Base-by-base conservation (phyloP, 2,113 vertebrate species). In the Amphiprion percula region DNA sequence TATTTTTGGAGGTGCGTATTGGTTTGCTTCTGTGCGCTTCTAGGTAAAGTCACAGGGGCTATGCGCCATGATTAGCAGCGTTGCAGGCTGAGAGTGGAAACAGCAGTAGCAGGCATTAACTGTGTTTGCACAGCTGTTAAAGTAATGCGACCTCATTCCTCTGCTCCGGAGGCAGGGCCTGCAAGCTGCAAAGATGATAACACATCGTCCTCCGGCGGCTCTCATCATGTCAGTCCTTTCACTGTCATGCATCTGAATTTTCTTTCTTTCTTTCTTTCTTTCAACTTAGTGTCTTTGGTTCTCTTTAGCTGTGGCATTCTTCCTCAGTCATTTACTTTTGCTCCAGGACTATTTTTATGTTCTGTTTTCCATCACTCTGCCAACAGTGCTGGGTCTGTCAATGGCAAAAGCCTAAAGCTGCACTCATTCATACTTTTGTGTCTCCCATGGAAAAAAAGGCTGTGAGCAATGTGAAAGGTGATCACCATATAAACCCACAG, bases 41-140 rank as follows among this genome's bases (percentile, higher is more conserved):
- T 60, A 53, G 83, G 77, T 82, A 77, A 66, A 80, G 87, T 84
- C 79, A 74, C 70, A 53, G 75, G 72, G 80, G 73, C 78, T 80
- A 68, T 85, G 82, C 73, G 82, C 83, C 87, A 77, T 90, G 87
- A 90, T 91, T 92, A 90, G 89, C 83, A 49, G 69, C n/a, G 44
- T 60, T 28, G 46, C 65, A 70, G 74, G 54, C 64, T 61, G 79
- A 71, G 79, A 71, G 69, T 46, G 17, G 72, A 82, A 74, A 70
- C 87, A 91, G 89, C 86, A 88, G 92, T 85, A 68, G 81, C 54
- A 83, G 85, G 91, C 83, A 91, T 92, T 91, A 92, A 86, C 85
- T 80, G 60, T 91, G 89, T 94, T 94, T 93, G 80, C 90, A 88
- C 92, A 94, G 93, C 91, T 93, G 92, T 86, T 91, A 90, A 91